Base-by-base conservation (phyloP, 2,113 vertebrate species). In the Rhinolophus ferrumequinum region DNA sequence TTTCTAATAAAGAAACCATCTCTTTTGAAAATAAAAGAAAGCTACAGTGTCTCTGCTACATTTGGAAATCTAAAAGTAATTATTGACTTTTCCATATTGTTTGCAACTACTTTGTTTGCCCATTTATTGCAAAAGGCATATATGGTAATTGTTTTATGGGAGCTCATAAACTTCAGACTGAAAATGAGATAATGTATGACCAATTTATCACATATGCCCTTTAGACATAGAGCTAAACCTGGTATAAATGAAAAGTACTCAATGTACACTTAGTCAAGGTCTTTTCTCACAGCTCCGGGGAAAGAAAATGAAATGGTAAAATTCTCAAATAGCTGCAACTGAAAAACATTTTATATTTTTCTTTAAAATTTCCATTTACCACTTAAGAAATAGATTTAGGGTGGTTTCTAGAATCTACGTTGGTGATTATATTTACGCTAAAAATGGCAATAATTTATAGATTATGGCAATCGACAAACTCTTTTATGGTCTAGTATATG, bases 51-150 rank as follows among this genome's bases (percentile, higher is more conserved):
- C 83, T 93, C 64, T 72, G 76, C 64, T 96, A 97, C 79, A 91
- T 88, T 96, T 93, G 24, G 95, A 97, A 96, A 97, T 94, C 47
- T 97, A 86, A 97, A 96, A 98, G 97, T 98, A 98, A 90, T 96
- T 98, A 98, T 97, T 97, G 86, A 72, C 97, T 98, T 96, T 96
- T 83, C 92, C 82, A 90, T 97, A 96, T 76, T 79, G 76, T 97
- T 98, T 98, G 56, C 90, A 97, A 91, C 62, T 90, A 95, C 62
- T 97, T 84, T 90, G 28, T 93, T 91, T 96, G 54, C 72, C 70
- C 93, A 87, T 97, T 98, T 96, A 96, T 97, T 96, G 79, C 52
- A 50, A 64, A 62, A 41, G 88, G 82, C 94, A 97, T 95, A 93
- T 94, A 86, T 76, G 72, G 56, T 72, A 96, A 97, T 95, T 98